These are phyloP conservation scores for Drosophila jambulina DNA, from an alignment of 1,140 invertebrate species.

Conservation along the genomic window DNA sequence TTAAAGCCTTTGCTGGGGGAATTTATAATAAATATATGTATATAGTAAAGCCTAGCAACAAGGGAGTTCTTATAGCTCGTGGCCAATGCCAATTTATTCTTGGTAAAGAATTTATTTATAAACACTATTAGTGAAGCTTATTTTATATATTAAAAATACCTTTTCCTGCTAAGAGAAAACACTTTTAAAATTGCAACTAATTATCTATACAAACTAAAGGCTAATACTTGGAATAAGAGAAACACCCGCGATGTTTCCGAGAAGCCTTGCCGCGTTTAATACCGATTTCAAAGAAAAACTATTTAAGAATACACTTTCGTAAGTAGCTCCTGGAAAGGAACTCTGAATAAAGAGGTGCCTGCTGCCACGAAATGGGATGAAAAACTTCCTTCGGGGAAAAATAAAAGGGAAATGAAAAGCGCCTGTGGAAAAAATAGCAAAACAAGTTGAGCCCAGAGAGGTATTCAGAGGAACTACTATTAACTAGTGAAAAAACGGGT, in stretches of 20 bases:
- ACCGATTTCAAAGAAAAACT: slow-evolving; percentile 8
- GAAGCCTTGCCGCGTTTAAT: background rate
- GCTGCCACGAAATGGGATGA: background rate
- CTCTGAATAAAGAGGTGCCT: background rate
- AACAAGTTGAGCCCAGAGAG: background rate
- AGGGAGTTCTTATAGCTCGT: background rate
- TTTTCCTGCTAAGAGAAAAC: background rate
- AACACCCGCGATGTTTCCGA: background rate
- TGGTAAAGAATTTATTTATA: background rate
- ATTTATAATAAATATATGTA: background rate
- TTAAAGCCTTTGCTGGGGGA: slow-evolving; percentile 8
- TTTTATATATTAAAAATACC: background rate
- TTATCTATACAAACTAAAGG: background rate
- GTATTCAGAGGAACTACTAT: background rate
- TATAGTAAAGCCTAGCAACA: background rate
- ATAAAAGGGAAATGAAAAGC: background rate
- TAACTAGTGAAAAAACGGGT: background rate
- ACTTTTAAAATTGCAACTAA: background rate
- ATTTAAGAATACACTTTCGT: background rate
- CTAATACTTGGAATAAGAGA: background rate
- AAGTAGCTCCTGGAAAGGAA: background rate
- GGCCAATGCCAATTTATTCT: background rate
- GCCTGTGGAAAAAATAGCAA: slow-evolving; percentile 4
- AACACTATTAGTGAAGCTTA: background rate
- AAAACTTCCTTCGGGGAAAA: background rate